A percentile compares a stretch with the other conserved stretches of the same genome.
Evolutionary conservation across 1,140 invertebrate species (phyloP).

Genomic region (Saccostrea cuccullata): DNA sequence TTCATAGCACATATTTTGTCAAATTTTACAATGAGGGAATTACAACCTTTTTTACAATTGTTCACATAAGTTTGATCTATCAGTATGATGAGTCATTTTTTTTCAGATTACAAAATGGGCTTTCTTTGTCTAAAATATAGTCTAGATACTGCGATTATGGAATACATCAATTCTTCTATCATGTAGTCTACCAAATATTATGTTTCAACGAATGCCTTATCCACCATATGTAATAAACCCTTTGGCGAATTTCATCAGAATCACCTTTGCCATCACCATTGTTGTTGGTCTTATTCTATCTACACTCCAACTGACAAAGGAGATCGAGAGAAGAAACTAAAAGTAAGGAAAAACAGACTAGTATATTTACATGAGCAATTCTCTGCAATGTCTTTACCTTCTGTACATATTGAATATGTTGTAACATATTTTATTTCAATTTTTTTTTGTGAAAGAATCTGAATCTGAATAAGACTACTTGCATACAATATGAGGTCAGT

Average conservation of each 20-base stretch:
- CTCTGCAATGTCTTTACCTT: background rate
- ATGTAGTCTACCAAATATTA: constrained; percentile 39
- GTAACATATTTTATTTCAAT: too few relatives aligned
- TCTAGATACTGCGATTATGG: too few relatives aligned
- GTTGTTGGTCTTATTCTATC: constrained; percentile 83
- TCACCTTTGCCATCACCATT: constrained; percentile 80
- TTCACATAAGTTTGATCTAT: background rate
- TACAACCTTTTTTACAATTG: too few relatives aligned
- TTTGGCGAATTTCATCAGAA: constrained; percentile 61
- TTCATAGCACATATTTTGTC: too few relatives aligned
- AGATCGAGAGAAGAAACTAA: constrained; percentile 75
- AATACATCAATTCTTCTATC: background rate
- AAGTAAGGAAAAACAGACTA: constrained; percentile 64
- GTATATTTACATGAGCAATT: background rate
- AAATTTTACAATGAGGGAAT: too few relatives aligned
- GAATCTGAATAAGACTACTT: background rate
- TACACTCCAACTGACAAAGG: constrained; percentile 69
- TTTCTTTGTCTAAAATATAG: constrained; percentile 86
- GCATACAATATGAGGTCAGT: too few relatives aligned
- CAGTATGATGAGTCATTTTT: background rate
- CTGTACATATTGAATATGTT: too few relatives aligned
- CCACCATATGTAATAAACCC: constrained; percentile 56
- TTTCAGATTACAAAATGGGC: constrained; percentile 78
- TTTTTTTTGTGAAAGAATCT: too few relatives aligned
- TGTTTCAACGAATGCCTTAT: constrained; percentile 58